A percentile compares a stretch with the other conserved stretches of the same genome.
These are phyloP conservation scores for Thunnus thynnus DNA, from an alignment of 2,113 vertebrate genomes.

Conservation along the genomic window DNA sequence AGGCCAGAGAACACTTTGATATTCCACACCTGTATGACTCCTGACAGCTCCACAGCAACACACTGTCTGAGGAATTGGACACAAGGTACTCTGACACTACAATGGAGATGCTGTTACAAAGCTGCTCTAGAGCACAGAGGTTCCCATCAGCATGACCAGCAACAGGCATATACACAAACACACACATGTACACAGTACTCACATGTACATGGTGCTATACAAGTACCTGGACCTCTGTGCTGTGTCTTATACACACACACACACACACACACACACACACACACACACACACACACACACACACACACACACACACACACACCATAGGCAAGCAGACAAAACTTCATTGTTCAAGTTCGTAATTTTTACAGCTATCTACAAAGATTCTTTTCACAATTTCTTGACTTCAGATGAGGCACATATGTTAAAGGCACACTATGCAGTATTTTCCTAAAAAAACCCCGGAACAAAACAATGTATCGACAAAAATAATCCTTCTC, in stretches of 20 bases:
- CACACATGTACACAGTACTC: conserved; percentile 18
- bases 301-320: conserved; percentile 13
- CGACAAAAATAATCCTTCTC: too few relatives aligned
- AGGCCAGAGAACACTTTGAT: conserved; percentile 73
- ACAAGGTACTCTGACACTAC: conserved; percentile 70
- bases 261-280: conserved; percentile 8
- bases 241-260: conserved; percentile 30
- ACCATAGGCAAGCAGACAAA: neutral
- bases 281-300: neutral
- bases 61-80: conserved; percentile 77
- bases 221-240: conserved; percentile 7
- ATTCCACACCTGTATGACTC: conserved; percentile 76
- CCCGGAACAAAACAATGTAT: too few relatives aligned
- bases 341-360: neutral
- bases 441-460: too few relatives aligned
- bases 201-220: conserved; percentile 4
- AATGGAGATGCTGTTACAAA: conserved; percentile 70
- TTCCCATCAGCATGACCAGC: conserved; percentile 64
- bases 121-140: conserved; percentile 68
- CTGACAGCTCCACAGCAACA: conserved; percentile 77
- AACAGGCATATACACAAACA: conserved; percentile 47
- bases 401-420: conserved; percentile 1
- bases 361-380: too few relatives aligned
- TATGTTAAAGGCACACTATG: neutral
- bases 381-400: neutral